These are phyloP conservation scores for Drosophila nigrodunni DNA, from an alignment of 1,140 invertebrate species.

Conservation along the genomic window DNA sequence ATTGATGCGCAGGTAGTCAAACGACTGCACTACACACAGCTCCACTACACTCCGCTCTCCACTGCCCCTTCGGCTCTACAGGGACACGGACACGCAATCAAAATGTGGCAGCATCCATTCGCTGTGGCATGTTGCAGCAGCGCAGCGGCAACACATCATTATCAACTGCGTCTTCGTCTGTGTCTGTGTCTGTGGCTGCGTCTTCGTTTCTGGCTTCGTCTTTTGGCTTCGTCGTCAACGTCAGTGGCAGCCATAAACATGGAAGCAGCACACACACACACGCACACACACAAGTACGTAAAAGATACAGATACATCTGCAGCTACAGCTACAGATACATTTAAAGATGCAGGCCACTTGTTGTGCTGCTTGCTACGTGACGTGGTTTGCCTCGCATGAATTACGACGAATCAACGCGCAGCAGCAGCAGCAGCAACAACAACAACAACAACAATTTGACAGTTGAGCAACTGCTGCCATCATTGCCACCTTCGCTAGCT, in stretches of 20 bases:
- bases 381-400: slow-evolving; percentile 54
- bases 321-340: slow-evolving; percentile 1
- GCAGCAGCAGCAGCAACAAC: slow-evolving; percentile 37
- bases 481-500: slow-evolving; percentile 60
- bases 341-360: slow-evolving; percentile 49
- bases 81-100: slow-evolving; percentile 43
- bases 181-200: not conserved
- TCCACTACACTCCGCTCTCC: not conserved
- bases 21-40: slow-evolving; percentile 28
- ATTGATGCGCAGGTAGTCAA: slow-evolving; percentile 80
- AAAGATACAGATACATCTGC: slow-evolving; percentile 44
- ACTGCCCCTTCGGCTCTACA: not conserved
- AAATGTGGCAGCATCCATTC: slow-evolving; percentile 39
- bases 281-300: too few species aligned
- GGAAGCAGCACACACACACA: slow-evolving; percentile 61
- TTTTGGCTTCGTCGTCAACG: slow-evolving; percentile 40
- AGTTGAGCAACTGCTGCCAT: slow-evolving; percentile 77
- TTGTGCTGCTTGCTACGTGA: slow-evolving; percentile 44
- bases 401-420: slow-evolving; percentile 76
- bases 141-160: slow-evolving; percentile 55
- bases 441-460: slow-evolving; percentile 55
- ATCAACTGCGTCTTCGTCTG: slow-evolving; percentile 48
- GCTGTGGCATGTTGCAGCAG: slow-evolving; percentile 4
- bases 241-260: slow-evolving; percentile 75
- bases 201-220: slow-evolving; percentile 24